Evolutionary conservation across 1,140 invertebrate genomes (phyloP).

Genomic region (Leucophenga varia): DNA sequence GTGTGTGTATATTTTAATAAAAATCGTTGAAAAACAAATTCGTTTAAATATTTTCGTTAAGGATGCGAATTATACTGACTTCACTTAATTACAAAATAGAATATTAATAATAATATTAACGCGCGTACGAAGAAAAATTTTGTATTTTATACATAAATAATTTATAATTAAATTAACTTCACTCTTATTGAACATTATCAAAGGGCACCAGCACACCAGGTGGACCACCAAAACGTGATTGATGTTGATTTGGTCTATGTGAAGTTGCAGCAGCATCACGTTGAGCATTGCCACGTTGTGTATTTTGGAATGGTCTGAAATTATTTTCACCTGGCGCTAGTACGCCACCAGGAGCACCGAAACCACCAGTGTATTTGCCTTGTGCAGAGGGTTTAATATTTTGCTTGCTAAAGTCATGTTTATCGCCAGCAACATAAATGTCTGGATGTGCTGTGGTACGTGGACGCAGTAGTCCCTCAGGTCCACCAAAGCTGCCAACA

Average conservation of each 20-base stretch:
- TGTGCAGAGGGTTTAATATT: conserved; percentile 8
- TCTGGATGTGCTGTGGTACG: conserved; percentile 11
- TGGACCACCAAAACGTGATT: conserved; percentile 46
- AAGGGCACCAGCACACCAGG: conserved; percentile 47
- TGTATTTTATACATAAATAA: neutral
- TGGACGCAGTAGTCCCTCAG: conserved; percentile 29
- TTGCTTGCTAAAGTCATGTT: conserved; percentile 26
- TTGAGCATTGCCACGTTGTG: conserved; percentile 9
- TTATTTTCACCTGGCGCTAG: conserved; percentile 24
- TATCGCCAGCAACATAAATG: conserved; percentile 34
- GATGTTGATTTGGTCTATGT: neutral
- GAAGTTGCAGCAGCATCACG: conserved; percentile 4
- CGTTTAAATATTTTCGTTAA: no score
- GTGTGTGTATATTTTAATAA: no score
- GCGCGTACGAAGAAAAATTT: no score
- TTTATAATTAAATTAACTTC: neutral
- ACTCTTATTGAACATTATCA: conserved; percentile 43
- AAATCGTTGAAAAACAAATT: no score
- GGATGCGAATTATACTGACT: no score
- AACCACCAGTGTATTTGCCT: conserved; percentile 39
- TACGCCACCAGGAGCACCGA: conserved; percentile 31
- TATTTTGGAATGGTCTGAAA: conserved; percentile 34
- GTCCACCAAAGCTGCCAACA: conserved; percentile 34
- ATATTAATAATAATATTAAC: no score
- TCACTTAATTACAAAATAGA: no score